Conservation (phyloP, 1,140 invertebrate genomes). For the Tetranychus cinnabarinus region DNA sequence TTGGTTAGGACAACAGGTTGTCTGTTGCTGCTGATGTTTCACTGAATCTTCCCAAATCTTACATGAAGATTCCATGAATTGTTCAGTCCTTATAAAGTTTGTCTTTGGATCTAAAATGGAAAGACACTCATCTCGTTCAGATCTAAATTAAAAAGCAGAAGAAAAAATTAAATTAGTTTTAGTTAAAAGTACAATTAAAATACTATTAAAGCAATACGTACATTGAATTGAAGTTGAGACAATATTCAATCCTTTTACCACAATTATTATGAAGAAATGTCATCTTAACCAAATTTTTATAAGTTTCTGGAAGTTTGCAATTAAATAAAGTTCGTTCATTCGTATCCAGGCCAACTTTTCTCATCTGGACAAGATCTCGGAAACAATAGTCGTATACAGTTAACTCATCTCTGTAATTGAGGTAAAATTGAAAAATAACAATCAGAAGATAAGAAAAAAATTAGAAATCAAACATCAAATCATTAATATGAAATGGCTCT, state of each 20-base stretch:
- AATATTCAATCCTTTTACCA: slow-evolving; percentile 47
- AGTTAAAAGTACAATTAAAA: not conserved
- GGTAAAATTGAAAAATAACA: not conserved
- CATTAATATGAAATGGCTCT: no score
- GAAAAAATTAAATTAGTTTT: not conserved
- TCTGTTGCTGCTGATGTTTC: not conserved
- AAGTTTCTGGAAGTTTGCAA: slow-evolving; percentile 27
- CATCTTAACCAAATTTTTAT: slow-evolving; percentile 43
- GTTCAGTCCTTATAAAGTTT: not conserved
- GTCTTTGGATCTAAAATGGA: not conserved
- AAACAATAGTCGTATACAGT: slow-evolving; percentile 56
- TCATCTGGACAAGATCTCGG: slow-evolving; percentile 40
- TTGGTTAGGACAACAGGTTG: not conserved
- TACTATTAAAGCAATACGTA: slow-evolving; percentile 20
- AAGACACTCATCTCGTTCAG: not conserved
- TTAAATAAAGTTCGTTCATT: slow-evolving; percentile 14
- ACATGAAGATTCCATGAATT: not conserved
- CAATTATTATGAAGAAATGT: slow-evolving; percentile 60
- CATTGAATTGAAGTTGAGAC: slow-evolving; percentile 42
- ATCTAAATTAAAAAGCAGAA: not conserved
- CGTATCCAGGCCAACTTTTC: slow-evolving; percentile 24
- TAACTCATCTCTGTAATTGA: slow-evolving; percentile 42
- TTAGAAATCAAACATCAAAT: no score
- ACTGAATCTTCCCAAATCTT: not conserved
- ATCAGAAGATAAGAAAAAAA: no score